Conservation (phyloP, 2,888 invertebrate genomes). For the Trissolcus brochymenae region DNA sequence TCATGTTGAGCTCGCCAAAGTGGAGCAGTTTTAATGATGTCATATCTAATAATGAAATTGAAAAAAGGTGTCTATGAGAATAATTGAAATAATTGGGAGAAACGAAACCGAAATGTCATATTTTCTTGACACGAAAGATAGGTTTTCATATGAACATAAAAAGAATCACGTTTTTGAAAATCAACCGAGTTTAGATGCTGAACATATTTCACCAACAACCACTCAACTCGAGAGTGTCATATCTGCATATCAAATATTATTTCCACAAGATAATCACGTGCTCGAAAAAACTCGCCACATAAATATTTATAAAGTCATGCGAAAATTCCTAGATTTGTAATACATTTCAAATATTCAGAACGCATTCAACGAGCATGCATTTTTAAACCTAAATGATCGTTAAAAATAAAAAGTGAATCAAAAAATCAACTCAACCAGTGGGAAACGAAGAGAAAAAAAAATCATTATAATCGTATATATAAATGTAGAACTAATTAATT, state of each 20-base stretch:
- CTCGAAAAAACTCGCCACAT: constrained; percentile 9
- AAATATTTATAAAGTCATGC: constrained; percentile 33
- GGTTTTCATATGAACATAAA: not conserved
- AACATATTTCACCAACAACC: not conserved
- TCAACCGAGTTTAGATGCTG: constrained; percentile 12
- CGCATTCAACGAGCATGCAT: constrained; percentile 10
- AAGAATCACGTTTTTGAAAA: constrained; percentile 7
- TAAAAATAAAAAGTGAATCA: constrained; percentile 4
- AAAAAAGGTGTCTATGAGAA: constrained; percentile 3
- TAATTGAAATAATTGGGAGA: constrained; percentile 12
- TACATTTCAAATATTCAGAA: constrained; percentile 21
- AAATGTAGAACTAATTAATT: too few relatives aligned
- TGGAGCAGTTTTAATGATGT: constrained; percentile 5
- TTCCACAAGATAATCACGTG: constrained; percentile 20
- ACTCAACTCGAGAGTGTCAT: not conserved
- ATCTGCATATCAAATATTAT: constrained; percentile 26
- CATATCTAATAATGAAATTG: not conserved
- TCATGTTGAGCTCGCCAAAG: not conserved
- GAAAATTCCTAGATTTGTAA: constrained; percentile 18
- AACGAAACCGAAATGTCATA: constrained; percentile 13
- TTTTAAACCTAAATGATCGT: constrained; percentile 8
- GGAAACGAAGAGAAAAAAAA: not conserved
- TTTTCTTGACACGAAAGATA: constrained; percentile 12
- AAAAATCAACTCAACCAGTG: not conserved
- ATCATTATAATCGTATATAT: too few relatives aligned